Evolutionary conservation across 2,113 vertebrate species (phyloP), one percentile per base, ranked within the genome.

Genomic region (Limnothrissa miodon): DNA sequence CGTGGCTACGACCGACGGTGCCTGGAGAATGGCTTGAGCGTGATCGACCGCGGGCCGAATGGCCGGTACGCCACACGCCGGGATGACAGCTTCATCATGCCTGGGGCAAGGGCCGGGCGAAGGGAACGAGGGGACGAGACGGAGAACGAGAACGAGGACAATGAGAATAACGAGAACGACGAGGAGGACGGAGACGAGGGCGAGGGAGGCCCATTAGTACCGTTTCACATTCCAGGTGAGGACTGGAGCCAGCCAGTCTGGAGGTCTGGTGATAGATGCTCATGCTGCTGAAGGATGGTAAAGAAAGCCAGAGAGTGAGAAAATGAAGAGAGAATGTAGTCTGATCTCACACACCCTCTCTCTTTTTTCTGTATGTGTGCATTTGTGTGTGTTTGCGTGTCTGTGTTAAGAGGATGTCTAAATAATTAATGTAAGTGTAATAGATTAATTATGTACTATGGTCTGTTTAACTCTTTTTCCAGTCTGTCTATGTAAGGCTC

Each of bases 71-170:
- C 66, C 66, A 36, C 66, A 2, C 66, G 3, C 10, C 11, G 13
- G 25, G 66, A 74, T 4, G 66, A 36, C 33, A 15, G 29, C 33
- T 33, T 15, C 66, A 29, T 13, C 1, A 29, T 29, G 29, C 29
- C 33, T 29, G 66, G 66, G 66, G 25, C 10, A 2, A 15, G 33
- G 96, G 0, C 95, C 96, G 29, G 92, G 92, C 0, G 80, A 1
- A 90, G 95, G 0, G 96, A 96, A 87, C 91, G 95, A 0, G 93
- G 93, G 0, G 94, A 95, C 0, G 95, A 97, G 90, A 96, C 94
- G 0, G 96, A 97, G 87, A 96, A 94, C 0, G 96, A 98, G 84
- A 96, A 95, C 0, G 95, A 98, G 78, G 95, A 97, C 45, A 96
- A 97, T 0, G 94, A 97, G 82, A 95, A 98, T 90, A 95, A 97